Evolutionary conservation across 2,888 invertebrate species (phyloP), one percentile per base, ranked within the genome.

Genomic region (Sinelater perroti): DNA sequence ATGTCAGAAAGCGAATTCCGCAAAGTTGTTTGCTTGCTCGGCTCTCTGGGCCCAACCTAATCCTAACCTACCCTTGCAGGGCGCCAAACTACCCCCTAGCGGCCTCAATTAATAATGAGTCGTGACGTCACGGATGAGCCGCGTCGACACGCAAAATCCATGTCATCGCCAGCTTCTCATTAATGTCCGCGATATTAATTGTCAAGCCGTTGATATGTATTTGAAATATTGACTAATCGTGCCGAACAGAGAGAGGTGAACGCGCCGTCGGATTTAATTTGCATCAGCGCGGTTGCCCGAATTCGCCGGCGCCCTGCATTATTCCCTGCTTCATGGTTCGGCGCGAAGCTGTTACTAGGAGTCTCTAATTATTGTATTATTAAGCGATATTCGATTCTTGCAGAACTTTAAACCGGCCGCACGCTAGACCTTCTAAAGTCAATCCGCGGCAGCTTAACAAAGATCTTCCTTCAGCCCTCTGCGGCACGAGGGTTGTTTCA

Each of bases 71-170:
- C 49, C 55, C 59, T 59, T 50, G 38, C 35, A 50, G 38, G 33
- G 45, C 57, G 62, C 50, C 50, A 46, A 61, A 54, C 52, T 56
- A 59, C 58, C 55, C 59, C 53, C 56, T 52, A 61, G 62, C 62
- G 61, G 53, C 60, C 61, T 58, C 60, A 61, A 63, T 62, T 64
- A 64, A 62, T 62, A 61, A 59, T 54, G 58, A 61, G 52, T 53
- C 53, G 53, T 59, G 62, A 64, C 62, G 61, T 61, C 62, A 63
- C 56, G 45, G 42, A 42, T 56, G 56, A 56, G 36, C 47, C 46
- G 42, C 58, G 58, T 61, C 55, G 62, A 64, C 62, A 64, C 59
- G 64, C 62, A 56, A 64, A 62, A 64, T 64, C 61, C 61, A 54
- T 61, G 64, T 61, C 61, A 62, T 62, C 61, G 57, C 62, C 61